Evolutionary conservation across 2,888 invertebrate species (phyloP), one percentile per base, ranked within the genome.

Genomic region (Cosmia trapezina): DNA sequence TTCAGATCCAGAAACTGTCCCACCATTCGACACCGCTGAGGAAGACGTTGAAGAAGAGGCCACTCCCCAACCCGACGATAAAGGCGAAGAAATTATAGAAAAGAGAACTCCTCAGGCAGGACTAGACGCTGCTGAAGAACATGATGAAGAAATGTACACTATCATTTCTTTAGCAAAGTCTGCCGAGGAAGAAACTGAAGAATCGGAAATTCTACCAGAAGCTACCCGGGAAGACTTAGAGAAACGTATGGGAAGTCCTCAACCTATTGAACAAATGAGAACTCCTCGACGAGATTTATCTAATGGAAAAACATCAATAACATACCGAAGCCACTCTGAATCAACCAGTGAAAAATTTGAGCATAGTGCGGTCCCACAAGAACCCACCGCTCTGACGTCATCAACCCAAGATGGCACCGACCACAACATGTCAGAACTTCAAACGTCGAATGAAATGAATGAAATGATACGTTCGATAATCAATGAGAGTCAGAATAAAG

Each of bases 361-460:
- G 37, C 28, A 43, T 45, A 64, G n/a, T 37, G 9, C 22, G 9
- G 12, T 22, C 0, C 33, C n/a, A 12, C 66, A 64, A 41, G 57
- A 70, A 62, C 37, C n/a, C 0, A 57, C 62, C 12, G 9, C 19
- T 5, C 6, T 62, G 5, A 76, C 73, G 3, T 49, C 66, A 37
- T 41, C 43, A 9, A 28, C 57, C 6, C 56, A 67, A 70, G 22
- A 78, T 67, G 43, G 28, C 33, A 70, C 2, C 14, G 22, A 51
- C 5, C 12, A 61, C 0, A 19, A 60, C 0, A 17, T 65, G 9
- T 59, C 57, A 0, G 47, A 81, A 53, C 1, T 63, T 6, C 53
- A 81, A 33, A 68, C 17, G 43, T 82, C 87, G 0, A 47, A 56
- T 7, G 83, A 79, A n/a, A n/a, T n/a, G n/a, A n/a, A n/a, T n/a